Evolutionary conservation across 1,140 invertebrate genomes (phyloP), one percentile per base, ranked within the genome.

Genomic region (Eumaeus atala): DNA sequence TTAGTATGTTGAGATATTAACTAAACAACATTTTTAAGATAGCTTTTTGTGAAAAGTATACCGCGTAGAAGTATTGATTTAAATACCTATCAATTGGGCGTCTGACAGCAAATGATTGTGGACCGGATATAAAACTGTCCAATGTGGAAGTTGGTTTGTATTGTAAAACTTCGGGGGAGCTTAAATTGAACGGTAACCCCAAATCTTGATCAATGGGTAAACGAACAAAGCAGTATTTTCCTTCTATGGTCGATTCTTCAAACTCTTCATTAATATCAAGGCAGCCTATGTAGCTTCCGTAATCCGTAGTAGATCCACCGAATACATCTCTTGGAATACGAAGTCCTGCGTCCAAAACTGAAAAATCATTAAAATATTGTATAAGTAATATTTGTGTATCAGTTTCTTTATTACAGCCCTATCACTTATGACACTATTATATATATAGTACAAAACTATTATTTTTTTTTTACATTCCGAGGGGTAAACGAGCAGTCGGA

Each of bases 271-370:
- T 55, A 36, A 79, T 74, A 0, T 37, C 55, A 9, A 83, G 56
- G 52, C 79, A 83, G 59, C 81, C 67, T 6, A 65, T 48, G 21
- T 74, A 83, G 34, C 72, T 75, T 7, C 79, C 79, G 5, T 73
- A 54, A 50, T 83, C 74, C 10, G 51, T 9, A 0, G 59, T 42
- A 12, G 69, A 71, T 7, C 59, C 66, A 9, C 11, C n/a, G n/a
- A 51, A 47, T 35, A 59, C 9, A 8, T 53, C 53, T 9, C 37
- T 44, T 33, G 53, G 58, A n/a, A 52, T 38, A 48, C 58, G 53
- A 55, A 55, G 35, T 9, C 58, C 49, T 9, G 51, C 37, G 18
- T 53, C 51, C 9, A 53, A 53, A 14, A 42, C 51, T 53, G 18
- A 21, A 53, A 42, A 33, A 9, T n/a, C 1, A 3, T 9, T 34